Percentiles rank a stretch among this genome's conserved stretches.
Conservation (phyloP, 2,113 vertebrate genomes). For the Actenoides hombroni region DNA sequence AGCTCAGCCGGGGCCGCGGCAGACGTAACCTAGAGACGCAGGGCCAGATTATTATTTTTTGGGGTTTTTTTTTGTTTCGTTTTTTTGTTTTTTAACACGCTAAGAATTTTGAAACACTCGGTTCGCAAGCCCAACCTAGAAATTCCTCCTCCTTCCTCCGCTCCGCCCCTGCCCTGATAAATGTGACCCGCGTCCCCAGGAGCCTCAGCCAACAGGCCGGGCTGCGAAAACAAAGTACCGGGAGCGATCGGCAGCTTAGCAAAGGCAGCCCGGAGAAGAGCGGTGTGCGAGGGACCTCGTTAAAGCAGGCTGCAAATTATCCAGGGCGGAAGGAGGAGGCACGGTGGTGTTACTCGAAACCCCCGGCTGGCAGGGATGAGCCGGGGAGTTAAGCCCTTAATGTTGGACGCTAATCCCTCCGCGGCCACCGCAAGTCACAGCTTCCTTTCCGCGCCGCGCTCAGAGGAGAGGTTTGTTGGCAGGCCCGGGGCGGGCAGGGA, state of each 20-base stretch:
- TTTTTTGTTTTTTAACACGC: background rate
- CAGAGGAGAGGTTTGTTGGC: conserved; percentile 5
- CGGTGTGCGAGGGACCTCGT: fast-evolving
- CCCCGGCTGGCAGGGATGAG: background rate
- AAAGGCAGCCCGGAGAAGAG: background rate
- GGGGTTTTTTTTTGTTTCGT: background rate
- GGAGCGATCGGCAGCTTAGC: background rate
- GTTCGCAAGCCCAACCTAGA: background rate
- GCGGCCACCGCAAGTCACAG: background rate
- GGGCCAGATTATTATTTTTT: background rate
- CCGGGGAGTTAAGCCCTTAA: background rate
- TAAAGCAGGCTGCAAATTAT: background rate
- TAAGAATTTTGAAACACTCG: background rate
- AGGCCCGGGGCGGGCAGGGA: background rate
- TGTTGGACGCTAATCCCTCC: background rate
- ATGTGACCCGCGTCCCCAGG: background rate
- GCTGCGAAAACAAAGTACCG: background rate
- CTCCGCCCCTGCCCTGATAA: background rate
- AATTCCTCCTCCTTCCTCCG: background rate
- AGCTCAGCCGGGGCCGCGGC: conserved; percentile 47
- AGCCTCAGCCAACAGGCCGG: background rate
- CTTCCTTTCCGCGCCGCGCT: background rate
- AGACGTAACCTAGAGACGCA: conserved; percentile 25
- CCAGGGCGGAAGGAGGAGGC: background rate
- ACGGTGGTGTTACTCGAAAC: background rate